Conservation (phyloP, 1,140 invertebrate species). For the Pseudomyrmex dendroicus region DNA sequence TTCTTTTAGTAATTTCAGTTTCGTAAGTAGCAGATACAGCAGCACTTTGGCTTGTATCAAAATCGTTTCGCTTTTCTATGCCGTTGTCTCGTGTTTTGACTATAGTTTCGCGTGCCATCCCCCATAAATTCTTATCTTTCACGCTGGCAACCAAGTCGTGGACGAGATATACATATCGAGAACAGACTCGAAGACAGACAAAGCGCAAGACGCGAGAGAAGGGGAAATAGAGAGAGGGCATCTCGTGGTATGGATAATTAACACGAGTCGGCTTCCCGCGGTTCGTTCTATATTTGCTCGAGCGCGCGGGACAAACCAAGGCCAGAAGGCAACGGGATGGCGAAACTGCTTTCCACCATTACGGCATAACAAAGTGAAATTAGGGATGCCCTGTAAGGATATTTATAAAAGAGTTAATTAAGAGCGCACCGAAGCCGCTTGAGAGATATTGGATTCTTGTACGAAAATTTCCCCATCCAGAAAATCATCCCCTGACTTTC, state of each 20-base stretch:
- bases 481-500: too few relatives aligned
- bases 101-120: constrained; percentile 10
- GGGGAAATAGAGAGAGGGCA: constrained; percentile 66
- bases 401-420: constrained; percentile 82
- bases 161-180: constrained; percentile 29
- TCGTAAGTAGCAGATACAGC: too few relatives aligned
- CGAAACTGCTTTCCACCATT: constrained; percentile 39
- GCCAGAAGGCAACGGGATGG: constrained; percentile 15
- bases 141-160: constrained; percentile 18
- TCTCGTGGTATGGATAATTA: constrained; percentile 76
- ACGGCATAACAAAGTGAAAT: constrained; percentile 68
- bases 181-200: constrained; percentile 54
- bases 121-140: neutral
- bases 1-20: neutral
- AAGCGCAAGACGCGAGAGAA: constrained; percentile 65
- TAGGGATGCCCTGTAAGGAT: constrained; percentile 79
- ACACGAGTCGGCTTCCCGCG: constrained; percentile 72
- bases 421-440: constrained; percentile 65
- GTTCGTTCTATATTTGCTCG: constrained; percentile 68
- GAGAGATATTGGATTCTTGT: neutral
- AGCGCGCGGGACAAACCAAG: constrained; percentile 61
- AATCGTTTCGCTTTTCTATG: constrained; percentile 5
- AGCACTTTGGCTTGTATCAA: neutral
- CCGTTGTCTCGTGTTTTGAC: constrained; percentile 23
- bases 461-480: too few relatives aligned